A percentile compares a stretch with the other conserved stretches of the same genome.
These are phyloP conservation scores for Montipora cactus DNA, from an alignment of 64 coral and sea anemone species.

Conservation along the genomic window DNA sequence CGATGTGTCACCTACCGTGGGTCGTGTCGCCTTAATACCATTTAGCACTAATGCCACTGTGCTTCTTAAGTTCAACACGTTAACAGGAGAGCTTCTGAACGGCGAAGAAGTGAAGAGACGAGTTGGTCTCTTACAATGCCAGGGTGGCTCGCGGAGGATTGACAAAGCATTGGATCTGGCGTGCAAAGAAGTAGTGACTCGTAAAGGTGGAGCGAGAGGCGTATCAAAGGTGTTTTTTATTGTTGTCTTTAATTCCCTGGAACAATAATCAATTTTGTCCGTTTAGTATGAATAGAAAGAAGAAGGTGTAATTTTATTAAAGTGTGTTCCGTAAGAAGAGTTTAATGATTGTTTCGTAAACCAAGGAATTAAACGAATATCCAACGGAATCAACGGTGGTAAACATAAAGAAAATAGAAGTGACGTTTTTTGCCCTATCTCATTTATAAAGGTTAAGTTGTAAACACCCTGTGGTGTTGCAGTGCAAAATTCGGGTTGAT, in stretches of 20 bases:
- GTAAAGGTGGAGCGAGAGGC: slow-evolving; percentile 43
- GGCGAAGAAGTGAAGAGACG: slow-evolving; percentile 6
- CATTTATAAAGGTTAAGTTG: no score
- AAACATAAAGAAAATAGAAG: no score
- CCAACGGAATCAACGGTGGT: no score
- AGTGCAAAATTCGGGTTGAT: no score
- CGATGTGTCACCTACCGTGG: slow-evolving; percentile 12
- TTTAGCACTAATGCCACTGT: slow-evolving; percentile 26
- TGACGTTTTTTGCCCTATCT: no score
- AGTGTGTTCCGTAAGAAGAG: no score
- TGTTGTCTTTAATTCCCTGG: neutral
- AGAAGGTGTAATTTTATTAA: no score
- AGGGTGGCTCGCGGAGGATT: slow-evolving; percentile 59
- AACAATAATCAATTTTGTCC: no score
- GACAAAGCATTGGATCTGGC: slow-evolving; percentile 68
- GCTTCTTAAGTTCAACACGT: slow-evolving; percentile 58
- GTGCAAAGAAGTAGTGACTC: slow-evolving; percentile 45
- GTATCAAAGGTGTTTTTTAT: slow-evolving; percentile 28
- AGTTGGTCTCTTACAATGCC: slow-evolving; percentile 36
- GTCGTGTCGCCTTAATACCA: slow-evolving; percentile 33
- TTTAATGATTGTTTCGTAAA: no score
- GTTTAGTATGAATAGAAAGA: no score
- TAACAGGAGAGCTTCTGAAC: slow-evolving; percentile 34
- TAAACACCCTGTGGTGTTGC: no score
- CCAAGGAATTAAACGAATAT: no score